Conservation (phyloP, 1,140 invertebrate species). For the Bombus affinis region DNA sequence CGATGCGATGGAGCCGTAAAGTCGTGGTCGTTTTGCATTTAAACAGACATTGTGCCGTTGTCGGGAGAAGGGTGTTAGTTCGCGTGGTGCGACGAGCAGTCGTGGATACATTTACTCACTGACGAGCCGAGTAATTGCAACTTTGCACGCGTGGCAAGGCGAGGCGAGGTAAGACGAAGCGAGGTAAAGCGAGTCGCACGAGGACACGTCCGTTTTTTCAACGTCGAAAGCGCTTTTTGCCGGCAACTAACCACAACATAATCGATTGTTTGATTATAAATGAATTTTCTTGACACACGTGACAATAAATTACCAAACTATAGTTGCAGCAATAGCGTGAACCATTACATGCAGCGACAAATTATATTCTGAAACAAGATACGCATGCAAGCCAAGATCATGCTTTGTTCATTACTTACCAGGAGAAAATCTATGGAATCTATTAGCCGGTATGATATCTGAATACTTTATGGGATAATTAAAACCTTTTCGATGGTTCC, state of each 20-base stretch:
- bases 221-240: neutral
- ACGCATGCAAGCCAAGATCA: neutral
- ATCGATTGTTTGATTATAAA: neutral
- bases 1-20: conserved; percentile 51
- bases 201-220: neutral
- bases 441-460: neutral
- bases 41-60: conserved; percentile 39
- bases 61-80: neutral
- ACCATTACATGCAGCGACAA: neutral
- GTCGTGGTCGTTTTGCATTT: conserved; percentile 47
- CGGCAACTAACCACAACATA: neutral
- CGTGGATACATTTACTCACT: conserved; percentile 17
- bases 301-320: conserved; percentile 28
- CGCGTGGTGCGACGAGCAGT: neutral
- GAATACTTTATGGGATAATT: conserved; percentile 22
- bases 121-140: conserved; percentile 44
- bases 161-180: neutral
- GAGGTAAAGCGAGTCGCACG: neutral
- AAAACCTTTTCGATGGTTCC: neutral
- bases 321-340: neutral
- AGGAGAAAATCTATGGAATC: neutral
- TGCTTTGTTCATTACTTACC: conserved; percentile 8
- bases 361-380: neutral
- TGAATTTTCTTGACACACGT: neutral
- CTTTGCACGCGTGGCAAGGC: neutral